Conservation (phyloP, 2,797 vertebrate genomes). For the Cirrhinus molitorella region DNA sequence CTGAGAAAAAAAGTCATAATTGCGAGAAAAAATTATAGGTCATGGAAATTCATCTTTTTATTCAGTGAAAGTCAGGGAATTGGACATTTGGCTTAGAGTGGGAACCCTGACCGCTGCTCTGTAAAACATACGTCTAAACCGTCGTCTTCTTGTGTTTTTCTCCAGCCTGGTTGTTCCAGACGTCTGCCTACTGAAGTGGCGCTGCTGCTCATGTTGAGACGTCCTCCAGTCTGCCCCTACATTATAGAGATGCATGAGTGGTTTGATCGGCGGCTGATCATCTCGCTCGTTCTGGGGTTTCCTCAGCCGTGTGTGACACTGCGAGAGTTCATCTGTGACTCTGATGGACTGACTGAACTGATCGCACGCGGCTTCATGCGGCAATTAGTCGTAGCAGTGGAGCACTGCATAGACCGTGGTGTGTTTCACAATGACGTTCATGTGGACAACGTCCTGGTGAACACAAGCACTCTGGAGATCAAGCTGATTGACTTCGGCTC, state of each 20-base stretch:
- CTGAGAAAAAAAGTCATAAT: no score
- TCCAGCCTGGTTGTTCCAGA: no score
- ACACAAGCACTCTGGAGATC: not conserved
- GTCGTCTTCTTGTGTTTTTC: no score
- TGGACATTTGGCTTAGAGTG: no score
- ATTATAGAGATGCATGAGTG: slow-evolving; percentile 2
- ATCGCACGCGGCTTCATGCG: not conserved
- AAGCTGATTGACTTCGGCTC: slow-evolving; percentile 4
- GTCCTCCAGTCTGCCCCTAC: not conserved
- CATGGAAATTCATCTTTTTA: no score
- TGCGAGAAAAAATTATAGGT: no score
- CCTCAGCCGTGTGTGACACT: not conserved
- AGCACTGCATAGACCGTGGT: not conserved
- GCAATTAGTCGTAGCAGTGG: not conserved
- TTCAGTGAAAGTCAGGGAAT: no score
- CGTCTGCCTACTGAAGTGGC: no score
- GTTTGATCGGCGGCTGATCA: not conserved
- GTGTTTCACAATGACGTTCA: not conserved
- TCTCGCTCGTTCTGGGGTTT: not conserved
- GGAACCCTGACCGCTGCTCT: no score
- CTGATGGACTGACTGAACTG: not conserved
- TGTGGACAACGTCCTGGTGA: slow-evolving; percentile 1
- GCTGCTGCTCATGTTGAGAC: no score
- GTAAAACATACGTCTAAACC: no score
- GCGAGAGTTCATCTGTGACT: not conserved